Base-by-base conservation (phyloP, 2,797 vertebrate species). In the Scolopax bukidnonensis region DNA sequence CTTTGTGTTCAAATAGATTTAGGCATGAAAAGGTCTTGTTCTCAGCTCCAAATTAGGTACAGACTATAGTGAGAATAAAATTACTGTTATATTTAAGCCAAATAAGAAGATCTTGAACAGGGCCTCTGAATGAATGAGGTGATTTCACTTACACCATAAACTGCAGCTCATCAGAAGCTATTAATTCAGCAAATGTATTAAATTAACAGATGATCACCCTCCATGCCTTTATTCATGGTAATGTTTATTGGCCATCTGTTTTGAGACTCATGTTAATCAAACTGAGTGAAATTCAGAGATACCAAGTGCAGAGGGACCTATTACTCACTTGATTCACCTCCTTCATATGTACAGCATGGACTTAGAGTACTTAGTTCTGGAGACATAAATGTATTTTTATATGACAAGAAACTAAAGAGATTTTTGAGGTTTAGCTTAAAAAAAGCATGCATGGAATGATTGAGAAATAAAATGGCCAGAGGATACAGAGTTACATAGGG, bases 191-290 rank as follows among this genome's bases (percentile, higher is more conserved):
- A 87, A 76, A 61, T 71, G 8, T 17, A 20, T 54, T 89, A 71
- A 85, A 81, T 68, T 67, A 87, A 23, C 48, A 71, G 53, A 75
- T 32, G 47, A 92, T 84, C 57, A 79, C 23, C 48, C 51, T 84
- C 57, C 11, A 23, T 75, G 51, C 30, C 27, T 65, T 89, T 56
- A 84, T 67, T 28, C 30, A 51, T 45, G 18, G 27, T 83, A 65
- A 70, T 61, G 27, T 51, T 80, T 80, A 87, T 75, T 17, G 30
- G 24, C 19, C 63, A 67, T 57, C 74, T 75, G 63, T 78, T 92
- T 86, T 69, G 51, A 89, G 51, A 40, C 24, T 81, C 41, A 5
- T 54, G 28, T 78, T 78, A 86, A 89, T 82, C 77, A 74, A 56
- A 57, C 54, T n/a, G 18, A 24, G 40, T 57, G 47, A 90, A 87